These are phyloP conservation scores for Eonycteris spelaea DNA, from an alignment of 2,113 vertebrate genomes.

Conservation along the genomic window DNA sequence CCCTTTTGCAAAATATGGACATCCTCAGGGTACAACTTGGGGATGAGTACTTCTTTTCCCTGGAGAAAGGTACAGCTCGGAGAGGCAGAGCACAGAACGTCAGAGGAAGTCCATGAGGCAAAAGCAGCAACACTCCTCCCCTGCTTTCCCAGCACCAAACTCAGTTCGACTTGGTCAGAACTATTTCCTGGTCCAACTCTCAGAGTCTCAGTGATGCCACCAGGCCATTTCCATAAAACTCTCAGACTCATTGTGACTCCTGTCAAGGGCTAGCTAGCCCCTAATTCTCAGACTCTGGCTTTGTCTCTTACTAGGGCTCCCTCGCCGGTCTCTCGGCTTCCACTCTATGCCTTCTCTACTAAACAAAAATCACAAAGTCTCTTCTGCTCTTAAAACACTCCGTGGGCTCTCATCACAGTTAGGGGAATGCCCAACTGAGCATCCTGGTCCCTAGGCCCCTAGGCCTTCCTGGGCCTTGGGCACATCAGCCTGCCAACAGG, in stretches of 20 bases:
- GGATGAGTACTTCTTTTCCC: background rate
- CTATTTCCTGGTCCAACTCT: background rate
- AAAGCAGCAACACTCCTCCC: background rate
- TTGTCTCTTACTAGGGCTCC: background rate
- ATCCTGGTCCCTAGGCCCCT: too few relatives aligned
- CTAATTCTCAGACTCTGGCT: background rate
- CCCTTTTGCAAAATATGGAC: background rate
- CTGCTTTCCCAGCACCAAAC: background rate
- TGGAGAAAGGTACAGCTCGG: background rate
- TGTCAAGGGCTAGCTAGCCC: background rate
- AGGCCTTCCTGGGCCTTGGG: background rate
- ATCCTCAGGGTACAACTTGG: background rate
- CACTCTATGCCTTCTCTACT: background rate
- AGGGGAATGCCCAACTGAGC: background rate
- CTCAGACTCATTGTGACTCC: background rate
- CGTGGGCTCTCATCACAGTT: background rate
- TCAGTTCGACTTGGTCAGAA: background rate
- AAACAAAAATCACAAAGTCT: background rate
- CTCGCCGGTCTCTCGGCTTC: background rate
- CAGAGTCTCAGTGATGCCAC: background rate
- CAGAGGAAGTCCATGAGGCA: background rate
- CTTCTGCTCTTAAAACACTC: background rate
- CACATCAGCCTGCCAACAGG: background rate
- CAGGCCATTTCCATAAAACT: background rate
- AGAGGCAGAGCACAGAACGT: background rate